These are phyloP conservation scores for Myotis planiceps DNA, from an alignment of 2,797 vertebrate genomes.

Conservation along the genomic window DNA sequence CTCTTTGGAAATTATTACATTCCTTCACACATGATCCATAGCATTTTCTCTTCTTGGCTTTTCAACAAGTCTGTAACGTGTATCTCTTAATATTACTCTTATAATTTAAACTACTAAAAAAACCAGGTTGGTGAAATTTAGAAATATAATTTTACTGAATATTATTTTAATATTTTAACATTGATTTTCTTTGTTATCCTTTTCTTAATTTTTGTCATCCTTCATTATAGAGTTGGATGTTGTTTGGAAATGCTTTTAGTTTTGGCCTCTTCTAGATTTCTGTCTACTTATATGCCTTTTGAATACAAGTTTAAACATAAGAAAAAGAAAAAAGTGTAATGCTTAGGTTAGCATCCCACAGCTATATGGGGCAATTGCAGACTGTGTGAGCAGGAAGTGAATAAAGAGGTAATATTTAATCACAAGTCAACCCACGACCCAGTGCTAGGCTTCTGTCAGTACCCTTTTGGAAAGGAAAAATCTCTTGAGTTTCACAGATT, in stretches of 20 bases:
- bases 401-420: conserved; percentile 59
- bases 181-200: background rate
- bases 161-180: conserved; percentile 17
- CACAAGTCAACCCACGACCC: background rate
- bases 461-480: conserved; percentile 32
- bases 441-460: conserved; percentile 33
- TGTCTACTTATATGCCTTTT: background rate
- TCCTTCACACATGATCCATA: background rate
- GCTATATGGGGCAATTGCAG: background rate
- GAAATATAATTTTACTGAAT: background rate
- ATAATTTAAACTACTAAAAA: conserved; percentile 44
- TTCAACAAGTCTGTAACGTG: background rate
- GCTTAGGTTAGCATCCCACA: background rate
- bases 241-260: conserved; percentile 20
- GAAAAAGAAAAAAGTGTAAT: background rate
- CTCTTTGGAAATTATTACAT: background rate
- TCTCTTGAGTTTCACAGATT: conserved; percentile 42
- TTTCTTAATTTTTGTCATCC: conserved; percentile 23
- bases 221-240: background rate
- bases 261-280: conserved; percentile 18
- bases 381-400: conserved; percentile 32
- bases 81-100: background rate
- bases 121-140: background rate
- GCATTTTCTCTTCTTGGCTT: background rate
- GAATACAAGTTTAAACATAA: conserved; percentile 46